Percentiles rank a stretch among this genome's conserved stretches.
Evolutionary conservation across 2,113 vertebrate species (phyloP).

Genomic region (Empidonax alnorum): DNA sequence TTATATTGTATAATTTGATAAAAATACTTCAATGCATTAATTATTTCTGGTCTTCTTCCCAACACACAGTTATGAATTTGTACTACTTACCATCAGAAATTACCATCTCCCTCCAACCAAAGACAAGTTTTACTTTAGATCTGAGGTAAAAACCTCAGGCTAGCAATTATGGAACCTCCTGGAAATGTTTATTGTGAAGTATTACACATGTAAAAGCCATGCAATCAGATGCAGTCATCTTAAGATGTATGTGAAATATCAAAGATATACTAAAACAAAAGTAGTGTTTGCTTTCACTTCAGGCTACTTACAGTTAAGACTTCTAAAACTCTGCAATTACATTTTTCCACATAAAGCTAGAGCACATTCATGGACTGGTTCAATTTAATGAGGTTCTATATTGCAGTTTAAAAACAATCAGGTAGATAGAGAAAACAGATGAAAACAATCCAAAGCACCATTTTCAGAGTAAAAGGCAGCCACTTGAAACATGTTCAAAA

Average conservation of each 20-base stretch:
- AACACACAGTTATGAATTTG: background rate
- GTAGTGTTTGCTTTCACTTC: slow-evolving; percentile 9
- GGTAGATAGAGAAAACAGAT: slow-evolving; percentile 47
- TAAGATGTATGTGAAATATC: slow-evolving; percentile 14
- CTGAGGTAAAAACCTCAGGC: background rate
- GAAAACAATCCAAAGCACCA: slow-evolving; percentile 23
- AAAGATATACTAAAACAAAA: slow-evolving; percentile 22
- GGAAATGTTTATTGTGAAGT: background rate
- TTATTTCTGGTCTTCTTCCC: background rate
- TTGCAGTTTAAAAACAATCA: slow-evolving; percentile 42
- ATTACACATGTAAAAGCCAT: background rate
- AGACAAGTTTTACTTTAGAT: background rate
- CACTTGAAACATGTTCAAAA: background rate
- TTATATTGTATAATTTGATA: background rate
- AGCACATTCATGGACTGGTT: background rate
- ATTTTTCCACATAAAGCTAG: slow-evolving; percentile 55
- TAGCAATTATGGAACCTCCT: background rate
- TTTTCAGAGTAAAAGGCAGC: slow-evolving; percentile 26
- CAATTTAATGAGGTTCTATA: slow-evolving; percentile 56
- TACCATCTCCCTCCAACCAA: background rate
- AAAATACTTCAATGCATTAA: background rate
- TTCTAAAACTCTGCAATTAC: slow-evolving; percentile 27
- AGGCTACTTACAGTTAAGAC: slow-evolving; percentile 25
- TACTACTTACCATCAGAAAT: background rate
- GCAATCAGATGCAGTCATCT: background rate